These are phyloP conservation scores for Baccha elongata DNA, from an alignment of 2,888 invertebrate genomes.

Conservation along the genomic window DNA sequence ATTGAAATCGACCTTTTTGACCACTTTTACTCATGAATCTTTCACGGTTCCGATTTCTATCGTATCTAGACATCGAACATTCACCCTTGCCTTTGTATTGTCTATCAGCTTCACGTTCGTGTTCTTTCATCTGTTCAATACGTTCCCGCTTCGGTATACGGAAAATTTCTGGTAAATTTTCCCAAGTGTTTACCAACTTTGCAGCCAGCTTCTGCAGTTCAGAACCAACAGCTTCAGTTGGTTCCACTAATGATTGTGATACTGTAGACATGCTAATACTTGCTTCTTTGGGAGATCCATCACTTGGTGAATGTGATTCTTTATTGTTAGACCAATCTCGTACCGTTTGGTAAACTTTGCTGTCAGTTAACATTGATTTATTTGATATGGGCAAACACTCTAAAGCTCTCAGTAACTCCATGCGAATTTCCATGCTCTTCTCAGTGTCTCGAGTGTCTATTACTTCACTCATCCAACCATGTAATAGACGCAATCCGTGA, in stretches of 20 bases:
- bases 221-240: neutral
- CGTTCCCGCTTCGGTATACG: conserved; percentile 97
- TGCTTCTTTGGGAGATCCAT: conserved; percentile 70
- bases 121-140: conserved; percentile 97
- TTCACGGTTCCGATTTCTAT: conserved; percentile 34
- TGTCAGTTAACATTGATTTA: conserved; percentile 95
- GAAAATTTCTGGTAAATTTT: conserved; percentile 85
- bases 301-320: conserved; percentile 67
- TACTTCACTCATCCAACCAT: conserved; percentile 94
- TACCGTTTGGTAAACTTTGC: conserved; percentile 92
- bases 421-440: conserved; percentile 83
- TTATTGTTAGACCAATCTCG: conserved; percentile 89
- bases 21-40: conserved; percentile 52
- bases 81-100: conserved; percentile 78
- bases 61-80: conserved; percentile 21
- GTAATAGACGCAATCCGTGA: conserved; percentile 94
- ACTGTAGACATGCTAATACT: neutral
- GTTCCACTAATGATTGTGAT: neutral
- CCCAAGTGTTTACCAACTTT: conserved; percentile 78
- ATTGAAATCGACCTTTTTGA: conserved; percentile 62
- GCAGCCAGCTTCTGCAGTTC: conserved; percentile 77
- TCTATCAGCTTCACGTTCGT: conserved; percentile 94
- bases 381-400: conserved; percentile 95
- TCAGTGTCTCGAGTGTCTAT: conserved; percentile 76
- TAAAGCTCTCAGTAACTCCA: conserved; percentile 90